These are phyloP conservation scores for Drosophila cardini DNA, from an alignment of 1,140 invertebrate genomes.

Conservation along the genomic window DNA sequence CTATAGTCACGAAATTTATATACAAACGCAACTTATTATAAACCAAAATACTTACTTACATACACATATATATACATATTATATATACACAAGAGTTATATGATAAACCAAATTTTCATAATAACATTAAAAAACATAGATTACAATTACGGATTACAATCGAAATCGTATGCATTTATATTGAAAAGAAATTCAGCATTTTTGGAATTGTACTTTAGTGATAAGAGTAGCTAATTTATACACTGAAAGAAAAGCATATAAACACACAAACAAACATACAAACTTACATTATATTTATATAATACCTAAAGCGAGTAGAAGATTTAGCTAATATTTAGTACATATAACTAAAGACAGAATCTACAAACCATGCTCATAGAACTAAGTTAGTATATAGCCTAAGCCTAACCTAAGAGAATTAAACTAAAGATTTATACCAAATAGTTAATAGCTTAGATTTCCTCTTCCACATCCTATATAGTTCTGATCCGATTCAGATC, in stretches of 20 bases:
- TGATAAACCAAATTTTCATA: conserved; percentile 49
- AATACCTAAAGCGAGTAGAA: background rate
- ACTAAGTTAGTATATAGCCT: conserved; percentile 38
- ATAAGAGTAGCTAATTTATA: conserved; percentile 75
- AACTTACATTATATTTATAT: no score
- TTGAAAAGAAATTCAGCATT: conserved; percentile 63
- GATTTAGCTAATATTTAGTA: background rate
- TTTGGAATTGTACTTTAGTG: conserved; percentile 80
- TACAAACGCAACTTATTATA: conserved; percentile 32
- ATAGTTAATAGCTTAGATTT: conserved; percentile 32
- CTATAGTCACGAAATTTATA: conserved; percentile 32
- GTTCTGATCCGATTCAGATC: conserved; percentile 1
- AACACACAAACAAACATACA: conserved; percentile 25
- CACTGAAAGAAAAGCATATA: conserved; percentile 22
- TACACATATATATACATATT: conserved; percentile 44
- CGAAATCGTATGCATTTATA: conserved; percentile 79
- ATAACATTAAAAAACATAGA: conserved; percentile 51
- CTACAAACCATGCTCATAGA: conserved; percentile 28
- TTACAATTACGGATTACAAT: conserved; percentile 59
- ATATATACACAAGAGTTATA: conserved; percentile 58
- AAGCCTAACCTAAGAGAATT: conserved; percentile 64
- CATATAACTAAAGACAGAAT: conserved; percentile 27
- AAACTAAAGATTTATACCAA: conserved; percentile 26
- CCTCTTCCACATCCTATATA: background rate
- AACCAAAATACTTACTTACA: conserved; percentile 19